Percentiles rank a stretch among this genome's conserved stretches.
These are phyloP conservation scores for Aleadryas rufinucha DNA, from an alignment of 2,113 vertebrate genomes.

Conservation along the genomic window DNA sequence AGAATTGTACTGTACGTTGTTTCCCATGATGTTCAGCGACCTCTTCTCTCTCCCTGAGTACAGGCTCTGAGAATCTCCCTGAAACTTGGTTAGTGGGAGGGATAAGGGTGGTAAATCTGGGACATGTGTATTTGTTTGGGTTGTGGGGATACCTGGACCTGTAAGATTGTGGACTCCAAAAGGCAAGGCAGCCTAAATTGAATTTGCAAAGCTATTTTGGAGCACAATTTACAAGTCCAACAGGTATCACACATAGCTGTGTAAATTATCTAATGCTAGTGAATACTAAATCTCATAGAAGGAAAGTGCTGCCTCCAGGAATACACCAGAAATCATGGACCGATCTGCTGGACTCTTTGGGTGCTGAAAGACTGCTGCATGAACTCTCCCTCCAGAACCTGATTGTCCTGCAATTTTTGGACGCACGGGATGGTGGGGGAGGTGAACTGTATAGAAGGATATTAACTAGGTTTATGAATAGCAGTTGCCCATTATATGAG, in stretches of 20 bases:
- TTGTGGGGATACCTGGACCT: neutral
- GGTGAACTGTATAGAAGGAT: too few species aligned
- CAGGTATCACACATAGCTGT: neutral
- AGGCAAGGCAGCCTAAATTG: neutral
- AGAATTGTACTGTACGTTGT: neutral
- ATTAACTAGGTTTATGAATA: neutral
- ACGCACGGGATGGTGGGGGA: neutral
- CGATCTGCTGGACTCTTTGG: neutral
- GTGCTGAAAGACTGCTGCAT: neutral
- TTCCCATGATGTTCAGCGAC: neutral
- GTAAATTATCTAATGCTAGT: neutral
- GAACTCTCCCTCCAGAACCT: neutral
- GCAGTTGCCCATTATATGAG: neutral
- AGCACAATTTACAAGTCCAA: neutral
- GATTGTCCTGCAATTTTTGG: neutral
- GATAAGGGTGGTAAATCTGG: neutral
- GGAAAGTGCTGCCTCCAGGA: neutral
- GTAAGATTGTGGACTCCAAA: neutral
- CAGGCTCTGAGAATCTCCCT: neutral
- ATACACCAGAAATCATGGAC: neutral
- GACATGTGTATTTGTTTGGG: neutral
- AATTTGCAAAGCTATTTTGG: neutral
- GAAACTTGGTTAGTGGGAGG: neutral
- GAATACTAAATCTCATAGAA: neutral
- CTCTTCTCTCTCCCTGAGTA: neutral